Conservation (phyloP, 2,113 vertebrate genomes). For the Sminthopsis crassicaudata region DNA sequence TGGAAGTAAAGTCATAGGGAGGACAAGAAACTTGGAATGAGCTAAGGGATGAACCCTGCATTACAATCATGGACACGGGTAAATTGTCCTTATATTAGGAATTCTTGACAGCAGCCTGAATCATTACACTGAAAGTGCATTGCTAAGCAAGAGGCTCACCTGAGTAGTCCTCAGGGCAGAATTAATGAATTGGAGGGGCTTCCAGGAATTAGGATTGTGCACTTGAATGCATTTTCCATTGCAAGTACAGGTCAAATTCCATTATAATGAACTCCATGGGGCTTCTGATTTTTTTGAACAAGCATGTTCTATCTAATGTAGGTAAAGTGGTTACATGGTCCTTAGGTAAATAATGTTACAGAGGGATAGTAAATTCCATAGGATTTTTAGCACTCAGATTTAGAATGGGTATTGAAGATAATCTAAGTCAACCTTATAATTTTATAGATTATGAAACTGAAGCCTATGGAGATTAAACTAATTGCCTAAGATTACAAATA, state of each 20-base stretch:
- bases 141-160: not conserved
- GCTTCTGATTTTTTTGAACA: not conserved
- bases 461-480: not conserved
- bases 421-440: not conserved
- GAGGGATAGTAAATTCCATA: not conserved
- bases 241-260: not conserved
- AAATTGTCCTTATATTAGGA: not conserved
- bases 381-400: not conserved
- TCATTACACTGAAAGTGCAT: not conserved
- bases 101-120: not conserved
- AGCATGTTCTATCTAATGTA: not conserved
- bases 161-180: not conserved
- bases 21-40: not conserved
- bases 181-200: not conserved
- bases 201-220: constrained; percentile 6
- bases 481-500: not conserved
- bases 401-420: not conserved
- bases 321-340: not conserved
- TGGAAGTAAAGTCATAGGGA: not conserved
- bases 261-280: not conserved
- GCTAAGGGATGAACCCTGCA: not conserved
- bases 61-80: not conserved
- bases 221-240: not conserved
- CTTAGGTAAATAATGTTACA: not conserved
- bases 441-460: constrained; percentile 32